phyloP scores from a whole-genome alignment of 1,140 invertebrate species.

The Caenorhabditis remanei region DNA sequence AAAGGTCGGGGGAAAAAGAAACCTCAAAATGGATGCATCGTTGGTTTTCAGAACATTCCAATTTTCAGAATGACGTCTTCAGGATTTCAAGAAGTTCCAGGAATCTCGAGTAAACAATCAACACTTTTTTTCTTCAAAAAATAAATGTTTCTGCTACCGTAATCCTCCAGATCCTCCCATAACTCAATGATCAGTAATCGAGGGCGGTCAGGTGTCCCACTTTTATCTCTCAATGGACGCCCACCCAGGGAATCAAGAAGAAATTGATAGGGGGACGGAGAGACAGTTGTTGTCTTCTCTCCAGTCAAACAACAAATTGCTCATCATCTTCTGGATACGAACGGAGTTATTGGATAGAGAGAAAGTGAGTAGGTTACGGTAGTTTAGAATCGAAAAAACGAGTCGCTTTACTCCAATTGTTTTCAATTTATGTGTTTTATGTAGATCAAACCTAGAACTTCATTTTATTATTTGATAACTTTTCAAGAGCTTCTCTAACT shows the following conservation, averaged over 20 bases:
- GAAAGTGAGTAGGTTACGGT: background rate
- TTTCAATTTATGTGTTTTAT: no score
- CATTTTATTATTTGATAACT: no score
- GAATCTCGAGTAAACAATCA: no score
- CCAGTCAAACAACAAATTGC: background rate
- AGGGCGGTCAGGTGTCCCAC: conserved; percentile 5
- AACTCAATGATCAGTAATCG: conserved; percentile 18
- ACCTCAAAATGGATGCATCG: background rate
- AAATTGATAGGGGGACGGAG: background rate
- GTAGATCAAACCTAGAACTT: no score
- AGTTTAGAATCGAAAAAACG: background rate
- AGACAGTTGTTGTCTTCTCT: conserved; percentile 24
- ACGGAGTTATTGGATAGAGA: background rate
- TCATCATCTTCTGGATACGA: no score
- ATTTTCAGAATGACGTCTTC: background rate
- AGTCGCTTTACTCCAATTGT: no score
- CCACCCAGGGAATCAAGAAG: conserved; percentile 21
- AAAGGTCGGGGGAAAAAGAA: background rate
- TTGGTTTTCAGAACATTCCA: background rate
- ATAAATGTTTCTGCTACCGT: background rate
- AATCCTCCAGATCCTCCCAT: background rate
- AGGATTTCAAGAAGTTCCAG: no score
- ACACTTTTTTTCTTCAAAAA: background rate
- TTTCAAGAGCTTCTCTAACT: no score
- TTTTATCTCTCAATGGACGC: background rate